Evolutionary conservation across 2,113 vertebrate genomes (phyloP).

Genomic region (Columbina picui): DNA sequence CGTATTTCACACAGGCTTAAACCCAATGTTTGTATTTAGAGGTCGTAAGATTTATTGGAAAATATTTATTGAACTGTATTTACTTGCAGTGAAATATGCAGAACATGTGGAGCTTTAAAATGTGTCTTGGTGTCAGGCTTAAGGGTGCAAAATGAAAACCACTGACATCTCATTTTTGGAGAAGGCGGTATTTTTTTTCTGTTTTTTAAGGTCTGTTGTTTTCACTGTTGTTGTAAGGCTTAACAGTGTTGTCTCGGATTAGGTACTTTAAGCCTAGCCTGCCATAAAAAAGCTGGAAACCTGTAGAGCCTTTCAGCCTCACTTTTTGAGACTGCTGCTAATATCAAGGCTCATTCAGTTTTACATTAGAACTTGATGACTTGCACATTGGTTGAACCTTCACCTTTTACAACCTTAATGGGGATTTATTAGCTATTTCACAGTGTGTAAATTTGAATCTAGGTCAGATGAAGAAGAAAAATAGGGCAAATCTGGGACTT

Average conservation of each 20-base stretch:
- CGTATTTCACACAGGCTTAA: not conserved
- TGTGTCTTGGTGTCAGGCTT: not conserved
- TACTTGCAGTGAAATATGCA: not conserved
- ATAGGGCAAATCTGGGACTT: conserved; percentile 72
- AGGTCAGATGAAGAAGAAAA: conserved; percentile 79
- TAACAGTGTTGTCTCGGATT: not conserved
- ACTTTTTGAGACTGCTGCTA: conserved; percentile 71
- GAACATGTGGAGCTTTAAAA: not conserved
- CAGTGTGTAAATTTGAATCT: conserved; percentile 84
- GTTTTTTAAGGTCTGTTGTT: conserved; percentile 1
- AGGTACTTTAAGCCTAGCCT: conserved; percentile 27
- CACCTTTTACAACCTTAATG: conserved; percentile 83
- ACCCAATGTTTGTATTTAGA: not conserved
- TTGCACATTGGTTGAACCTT: conserved; percentile 79
- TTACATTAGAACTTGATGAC: conserved; percentile 81
- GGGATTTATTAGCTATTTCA: conserved; percentile 84
- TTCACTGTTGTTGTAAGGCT: not conserved
- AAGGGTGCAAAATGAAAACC: not conserved
- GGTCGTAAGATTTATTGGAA: not conserved
- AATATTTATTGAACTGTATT: not conserved
- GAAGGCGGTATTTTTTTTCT: not conserved
- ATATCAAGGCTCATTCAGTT: conserved; percentile 81
- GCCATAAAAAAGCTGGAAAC: conserved; percentile 59
- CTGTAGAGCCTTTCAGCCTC: conserved; percentile 47
- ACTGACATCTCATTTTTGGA: not conserved